Conservation (phyloP, 2,113 vertebrate species). For the Sterrhoptilus dennistouni region DNA sequence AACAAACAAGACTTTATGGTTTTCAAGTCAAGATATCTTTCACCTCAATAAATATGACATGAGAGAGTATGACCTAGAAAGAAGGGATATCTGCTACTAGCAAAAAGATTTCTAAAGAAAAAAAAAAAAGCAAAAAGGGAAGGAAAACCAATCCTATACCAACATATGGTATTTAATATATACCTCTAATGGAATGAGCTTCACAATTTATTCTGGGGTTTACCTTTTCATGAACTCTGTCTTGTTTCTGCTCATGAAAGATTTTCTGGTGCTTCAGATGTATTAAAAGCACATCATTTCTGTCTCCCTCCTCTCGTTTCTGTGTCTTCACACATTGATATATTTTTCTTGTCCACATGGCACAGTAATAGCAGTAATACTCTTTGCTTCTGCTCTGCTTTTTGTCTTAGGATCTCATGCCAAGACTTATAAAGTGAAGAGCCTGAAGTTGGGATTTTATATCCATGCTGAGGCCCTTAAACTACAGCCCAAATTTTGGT, state of each 20-base stretch:
- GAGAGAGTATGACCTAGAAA: background rate
- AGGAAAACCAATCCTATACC: background rate
- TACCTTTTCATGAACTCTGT: constrained; percentile 70
- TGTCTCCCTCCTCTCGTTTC: constrained; percentile 32
- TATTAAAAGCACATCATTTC: constrained; percentile 64
- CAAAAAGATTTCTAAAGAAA: background rate
- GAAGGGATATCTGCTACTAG: background rate
- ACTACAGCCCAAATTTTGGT: background rate
- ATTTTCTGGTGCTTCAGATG: constrained; percentile 60
- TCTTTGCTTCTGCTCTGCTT: constrained; percentile 43
- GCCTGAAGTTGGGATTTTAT: background rate
- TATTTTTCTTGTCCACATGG: constrained; percentile 49
- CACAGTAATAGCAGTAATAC: constrained; percentile 7
- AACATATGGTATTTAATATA: constrained; percentile 62
- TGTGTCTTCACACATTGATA: constrained; percentile 41
- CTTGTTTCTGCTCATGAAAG: constrained; percentile 57
- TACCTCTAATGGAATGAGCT: constrained; percentile 40
- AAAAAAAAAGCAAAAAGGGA: background rate
- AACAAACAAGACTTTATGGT: background rate
- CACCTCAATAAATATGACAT: constrained; percentile 6
- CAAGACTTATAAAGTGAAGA: background rate
- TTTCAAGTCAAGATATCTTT: background rate
- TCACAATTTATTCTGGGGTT: constrained; percentile 69
- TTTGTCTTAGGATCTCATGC: constrained; percentile 4
- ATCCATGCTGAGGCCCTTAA: background rate